Conservation (phyloP, 2,888 invertebrate genomes). For the Scelioninae gen. 1 region DNA sequence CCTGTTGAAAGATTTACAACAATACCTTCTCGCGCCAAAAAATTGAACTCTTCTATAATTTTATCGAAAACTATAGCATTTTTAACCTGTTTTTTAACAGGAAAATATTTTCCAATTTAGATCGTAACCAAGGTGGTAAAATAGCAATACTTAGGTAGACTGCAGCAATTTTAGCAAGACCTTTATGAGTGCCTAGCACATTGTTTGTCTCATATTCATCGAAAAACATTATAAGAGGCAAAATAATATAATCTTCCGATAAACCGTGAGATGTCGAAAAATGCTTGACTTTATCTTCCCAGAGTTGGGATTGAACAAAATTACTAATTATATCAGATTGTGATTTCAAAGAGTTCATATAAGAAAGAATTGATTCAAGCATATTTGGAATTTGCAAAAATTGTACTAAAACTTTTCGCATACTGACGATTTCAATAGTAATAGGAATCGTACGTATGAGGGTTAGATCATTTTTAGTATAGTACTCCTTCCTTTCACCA, state of each 20-base stretch:
- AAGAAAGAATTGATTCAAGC: constrained; percentile 13
- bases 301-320: constrained; percentile 20
- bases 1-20: constrained; percentile 1
- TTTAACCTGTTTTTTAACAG: constrained; percentile 8
- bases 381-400: constrained; percentile 37
- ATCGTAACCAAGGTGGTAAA: constrained; percentile 14
- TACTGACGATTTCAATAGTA: constrained; percentile 28
- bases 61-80: constrained; percentile 21
- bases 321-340: constrained; percentile 30
- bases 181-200: too few species aligned
- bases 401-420: constrained; percentile 23
- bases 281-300: constrained; percentile 15
- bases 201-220: too few species aligned
- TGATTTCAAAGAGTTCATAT: constrained; percentile 20
- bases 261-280: constrained; percentile 1
- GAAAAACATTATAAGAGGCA: too few species aligned
- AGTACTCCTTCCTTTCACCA: constrained; percentile 25
- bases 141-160: constrained; percentile 6
- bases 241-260: not conserved
- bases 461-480: constrained; percentile 17
- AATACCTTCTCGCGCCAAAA: constrained; percentile 32
- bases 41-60: constrained; percentile 37
- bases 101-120: constrained; percentile 1
- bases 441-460: constrained; percentile 11
- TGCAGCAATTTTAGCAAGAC: constrained; percentile 2